These are phyloP conservation scores for Agapostemon virescens DNA, from an alignment of 2,888 invertebrate species.

Conservation along the genomic window DNA sequence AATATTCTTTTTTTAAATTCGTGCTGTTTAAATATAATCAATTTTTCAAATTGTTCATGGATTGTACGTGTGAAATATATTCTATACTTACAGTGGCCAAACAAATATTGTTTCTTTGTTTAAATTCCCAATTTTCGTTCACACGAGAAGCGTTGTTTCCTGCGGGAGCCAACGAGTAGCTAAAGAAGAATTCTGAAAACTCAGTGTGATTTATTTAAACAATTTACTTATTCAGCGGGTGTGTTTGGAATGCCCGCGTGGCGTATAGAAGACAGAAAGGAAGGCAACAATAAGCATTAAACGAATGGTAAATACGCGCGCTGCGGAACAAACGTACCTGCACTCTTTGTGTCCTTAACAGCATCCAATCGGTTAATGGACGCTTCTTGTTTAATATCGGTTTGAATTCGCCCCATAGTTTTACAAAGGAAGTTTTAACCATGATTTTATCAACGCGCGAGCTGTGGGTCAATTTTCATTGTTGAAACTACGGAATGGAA, in stretches of 20 bases:
- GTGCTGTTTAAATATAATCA: no score
- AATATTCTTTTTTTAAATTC: no score
- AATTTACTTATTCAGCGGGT: not conserved
- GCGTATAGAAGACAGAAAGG: not conserved
- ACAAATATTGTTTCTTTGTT: not conserved
- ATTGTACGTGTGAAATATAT: no score
- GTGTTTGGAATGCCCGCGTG: not conserved
- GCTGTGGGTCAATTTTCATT: not conserved
- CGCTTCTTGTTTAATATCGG: slow-evolving; percentile 28
- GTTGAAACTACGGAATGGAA: not conserved
- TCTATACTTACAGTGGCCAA: no score
- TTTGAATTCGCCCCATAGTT: slow-evolving; percentile 16
- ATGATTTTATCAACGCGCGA: not conserved
- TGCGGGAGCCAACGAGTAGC: not conserved
- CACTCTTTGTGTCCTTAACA: slow-evolving; percentile 26
- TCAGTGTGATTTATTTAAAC: not conserved
- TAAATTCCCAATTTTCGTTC: not conserved
- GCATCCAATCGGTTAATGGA: slow-evolving; percentile 39
- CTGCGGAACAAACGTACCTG: slow-evolving; percentile 12
- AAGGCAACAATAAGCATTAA: slow-evolving; percentile 17
- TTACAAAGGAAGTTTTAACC: slow-evolving; percentile 11
- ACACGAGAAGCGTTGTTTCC: not conserved
- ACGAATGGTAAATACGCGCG: slow-evolving; percentile 37
- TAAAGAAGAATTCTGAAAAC: not conserved
- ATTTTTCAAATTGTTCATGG: no score